Percentiles rank a stretch among this genome's conserved stretches.
Conservation (phyloP, 1,140 invertebrate genomes). For the Physella acuta region DNA sequence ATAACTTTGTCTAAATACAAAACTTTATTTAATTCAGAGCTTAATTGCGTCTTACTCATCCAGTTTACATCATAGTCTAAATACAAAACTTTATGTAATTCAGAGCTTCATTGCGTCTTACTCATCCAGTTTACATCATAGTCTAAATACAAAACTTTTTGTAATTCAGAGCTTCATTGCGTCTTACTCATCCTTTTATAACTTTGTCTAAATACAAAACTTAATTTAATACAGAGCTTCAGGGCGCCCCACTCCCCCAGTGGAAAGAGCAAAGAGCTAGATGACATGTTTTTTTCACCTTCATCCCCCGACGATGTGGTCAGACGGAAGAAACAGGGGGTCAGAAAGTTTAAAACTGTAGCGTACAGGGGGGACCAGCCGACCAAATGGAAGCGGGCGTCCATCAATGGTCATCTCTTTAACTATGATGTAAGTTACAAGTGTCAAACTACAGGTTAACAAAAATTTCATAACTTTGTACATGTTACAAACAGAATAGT, state of each 20-base stretch:
- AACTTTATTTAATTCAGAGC: no score
- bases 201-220: background rate
- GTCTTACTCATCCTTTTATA: no score
- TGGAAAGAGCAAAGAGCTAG: conserved; percentile 32
- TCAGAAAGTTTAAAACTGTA: conserved; percentile 65
- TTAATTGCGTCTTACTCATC: no score
- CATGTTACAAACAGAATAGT: no score
- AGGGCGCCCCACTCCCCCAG: conserved; percentile 23
- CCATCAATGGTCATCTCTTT: conserved; percentile 87
- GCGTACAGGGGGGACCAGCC: conserved; percentile 72
- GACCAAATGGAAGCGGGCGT: conserved; percentile 71
- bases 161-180: conserved; percentile 6
- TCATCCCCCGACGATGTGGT: conserved; percentile 40
- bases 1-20: no score
- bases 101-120: no score
- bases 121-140: no score
- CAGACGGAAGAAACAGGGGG: conserved; percentile 41
- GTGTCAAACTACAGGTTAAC: no score
- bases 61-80: no score
- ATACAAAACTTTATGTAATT: no score
- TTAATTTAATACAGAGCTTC: conserved; percentile 2
- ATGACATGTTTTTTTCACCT: conserved; percentile 45
- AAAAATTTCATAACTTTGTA: no score
- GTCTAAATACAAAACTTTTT: no score
- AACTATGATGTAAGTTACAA: conserved; percentile 68